Base-by-base conservation (phyloP, 2,113 vertebrate species). In the Elgaria multicarinata region DNA sequence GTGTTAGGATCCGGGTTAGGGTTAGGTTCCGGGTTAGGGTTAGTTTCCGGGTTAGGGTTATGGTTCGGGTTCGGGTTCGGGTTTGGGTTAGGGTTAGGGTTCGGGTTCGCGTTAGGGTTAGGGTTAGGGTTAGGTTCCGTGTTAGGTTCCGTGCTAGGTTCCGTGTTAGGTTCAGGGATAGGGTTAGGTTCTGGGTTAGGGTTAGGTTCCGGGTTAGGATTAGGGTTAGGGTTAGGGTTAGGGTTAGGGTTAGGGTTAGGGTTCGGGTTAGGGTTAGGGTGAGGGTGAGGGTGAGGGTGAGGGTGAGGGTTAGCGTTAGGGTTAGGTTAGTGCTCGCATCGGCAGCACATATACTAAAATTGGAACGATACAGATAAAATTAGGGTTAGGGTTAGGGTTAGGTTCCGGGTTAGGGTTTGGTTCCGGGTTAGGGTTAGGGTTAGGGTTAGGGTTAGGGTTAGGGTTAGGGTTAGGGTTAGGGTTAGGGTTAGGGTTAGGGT, bases 161-260 rank as follows among this genome's bases (percentile, higher is more conserved):
- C 22, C 8, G 86, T 72, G 69, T 87, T 76, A 77, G 86, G 86
- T 10, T 87, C 77, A 87, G 71, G 69, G 69, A 6, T 87, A 89
- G 87, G 87, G 79, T 2, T 90, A 90, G 89, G 89, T 1, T 90
- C 1, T 0, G 1, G 89, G 89, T 86, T 90, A 86, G 89, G n/a
- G n/a, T n/a, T n/a, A n/a, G n/a, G n/a, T n/a, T n/a, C n/a, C n/a
- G n/a, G n/a, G n/a, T n/a, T n/a, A n/a, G n/a, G n/a, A n/a, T n/a
- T n/a, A n/a, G n/a, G n/a, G n/a, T n/a, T n/a, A n/a, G n/a, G n/a
- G n/a, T 90, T 90, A 3, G 2, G 89, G 89, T 0, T 90, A 86
- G 87, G 87, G 87, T 1, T 89, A 4, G 83, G 83, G 83, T 85
- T 85, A 18, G 83, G 83, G 83, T 85, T 85, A 62, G 83, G 83